Percentiles rank a stretch among this genome's conserved stretches.
phyloP scores from a whole-genome alignment of 2,888 invertebrate species.

The Notodonta ziczac region DNA sequence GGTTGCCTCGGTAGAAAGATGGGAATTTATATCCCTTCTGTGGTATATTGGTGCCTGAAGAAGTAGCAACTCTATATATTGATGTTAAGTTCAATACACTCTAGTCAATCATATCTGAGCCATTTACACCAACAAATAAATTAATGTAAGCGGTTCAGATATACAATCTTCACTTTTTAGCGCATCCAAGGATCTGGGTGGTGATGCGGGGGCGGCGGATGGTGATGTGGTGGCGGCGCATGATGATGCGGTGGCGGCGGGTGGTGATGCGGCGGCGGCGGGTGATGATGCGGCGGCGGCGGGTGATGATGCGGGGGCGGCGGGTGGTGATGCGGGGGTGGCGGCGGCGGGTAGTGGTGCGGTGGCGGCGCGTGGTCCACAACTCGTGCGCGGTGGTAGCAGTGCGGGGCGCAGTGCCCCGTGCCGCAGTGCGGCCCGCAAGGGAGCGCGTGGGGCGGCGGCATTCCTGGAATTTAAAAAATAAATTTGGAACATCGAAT shows the following conservation, averaged over 20 bases:
- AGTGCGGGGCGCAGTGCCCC: constrained; percentile 60
- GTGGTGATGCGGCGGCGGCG: constrained; percentile 31
- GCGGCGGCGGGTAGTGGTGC: constrained; percentile 24
- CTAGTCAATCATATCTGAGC: too few species aligned
- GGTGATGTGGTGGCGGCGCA: constrained; percentile 19
- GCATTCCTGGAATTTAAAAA: constrained; percentile 56
- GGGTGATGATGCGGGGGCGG: constrained; percentile 28
- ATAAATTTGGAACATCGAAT: neutral
- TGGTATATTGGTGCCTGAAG: too few species aligned
- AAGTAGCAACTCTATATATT: neutral
- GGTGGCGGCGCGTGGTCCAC: constrained; percentile 29
- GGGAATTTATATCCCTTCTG: too few species aligned
- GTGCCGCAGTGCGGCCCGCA: constrained; percentile 66
- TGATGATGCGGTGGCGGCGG: constrained; percentile 31
- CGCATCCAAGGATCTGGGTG: constrained; percentile 1
- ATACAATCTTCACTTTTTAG: neutral
- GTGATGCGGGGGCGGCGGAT: constrained; percentile 10
- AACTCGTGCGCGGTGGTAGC: constrained; percentile 45
- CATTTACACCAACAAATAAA: too few species aligned
- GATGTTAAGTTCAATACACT: neutral
- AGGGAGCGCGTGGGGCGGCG: constrained; percentile 61
- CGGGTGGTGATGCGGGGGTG: constrained; percentile 11
- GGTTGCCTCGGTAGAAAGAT: too few species aligned
- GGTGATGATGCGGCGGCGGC: constrained; percentile 26
- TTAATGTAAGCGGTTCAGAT: neutral